Evolutionary conservation across 2,797 vertebrate species (phyloP).

Genomic region (Arctocebus calabarensis): DNA sequence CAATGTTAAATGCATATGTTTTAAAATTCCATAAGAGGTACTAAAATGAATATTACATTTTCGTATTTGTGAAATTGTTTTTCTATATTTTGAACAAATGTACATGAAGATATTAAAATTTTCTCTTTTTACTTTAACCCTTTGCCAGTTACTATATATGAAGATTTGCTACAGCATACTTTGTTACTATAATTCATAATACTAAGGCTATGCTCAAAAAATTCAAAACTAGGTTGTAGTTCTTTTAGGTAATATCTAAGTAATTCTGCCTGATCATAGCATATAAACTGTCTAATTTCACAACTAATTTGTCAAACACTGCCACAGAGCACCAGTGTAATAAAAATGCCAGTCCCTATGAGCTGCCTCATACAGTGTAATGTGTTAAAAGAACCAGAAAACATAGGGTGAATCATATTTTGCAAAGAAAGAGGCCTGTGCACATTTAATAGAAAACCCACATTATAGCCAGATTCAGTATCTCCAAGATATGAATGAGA

Average conservation of each 20-base stretch:
- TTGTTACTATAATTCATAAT: slow-evolving; percentile 42
- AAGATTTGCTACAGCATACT: not conserved
- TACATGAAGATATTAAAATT: not conserved
- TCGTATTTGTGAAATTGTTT: slow-evolving; percentile 12
- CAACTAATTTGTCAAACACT: not conserved
- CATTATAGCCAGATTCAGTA: not conserved
- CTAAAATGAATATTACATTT: not conserved
- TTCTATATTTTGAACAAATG: slow-evolving; percentile 8
- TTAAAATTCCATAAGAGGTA: slow-evolving; percentile 12
- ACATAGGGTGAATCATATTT: not conserved
- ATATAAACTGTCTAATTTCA: not conserved
- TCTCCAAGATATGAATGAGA: rapidly evolving
- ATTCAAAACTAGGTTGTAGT: slow-evolving; percentile 42
- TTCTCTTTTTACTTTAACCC: slow-evolving; percentile 46
- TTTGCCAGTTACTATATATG: not conserved
- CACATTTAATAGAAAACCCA: not conserved
- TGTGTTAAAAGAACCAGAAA: not conserved
- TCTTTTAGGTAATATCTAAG: slow-evolving; percentile 39
- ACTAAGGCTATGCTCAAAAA: not conserved
- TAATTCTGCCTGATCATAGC: not conserved
- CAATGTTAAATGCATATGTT: slow-evolving; percentile 51
- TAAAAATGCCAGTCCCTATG: not conserved
- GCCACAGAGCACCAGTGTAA: not conserved
- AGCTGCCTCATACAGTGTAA: not conserved
- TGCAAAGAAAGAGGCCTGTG: not conserved